Conservation (phyloP, 2,797 vertebrate genomes). For the Luscinia megarhynchos region DNA sequence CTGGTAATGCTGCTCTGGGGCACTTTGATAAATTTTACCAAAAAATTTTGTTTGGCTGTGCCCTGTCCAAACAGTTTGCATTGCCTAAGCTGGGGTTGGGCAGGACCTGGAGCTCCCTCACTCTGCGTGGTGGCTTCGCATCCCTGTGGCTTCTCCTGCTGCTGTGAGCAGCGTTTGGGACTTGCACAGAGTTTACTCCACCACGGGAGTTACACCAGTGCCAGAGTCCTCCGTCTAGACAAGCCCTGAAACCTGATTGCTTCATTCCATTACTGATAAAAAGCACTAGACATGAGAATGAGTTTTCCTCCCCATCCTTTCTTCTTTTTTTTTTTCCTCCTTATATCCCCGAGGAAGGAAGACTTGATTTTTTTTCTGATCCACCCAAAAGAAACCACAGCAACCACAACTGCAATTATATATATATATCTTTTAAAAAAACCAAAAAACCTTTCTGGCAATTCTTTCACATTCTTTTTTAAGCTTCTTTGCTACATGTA, state of each 20-base stretch:
- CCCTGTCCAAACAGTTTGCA: background rate
- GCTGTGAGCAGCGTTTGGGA: background rate
- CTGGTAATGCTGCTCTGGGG: background rate
- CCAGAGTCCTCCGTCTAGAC: constrained; percentile 53
- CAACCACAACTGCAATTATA: constrained; percentile 67
- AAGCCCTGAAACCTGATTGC: constrained; percentile 58
- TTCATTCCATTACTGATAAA: constrained; percentile 66
- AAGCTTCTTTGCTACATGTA: constrained; percentile 66
- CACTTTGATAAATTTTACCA: background rate
- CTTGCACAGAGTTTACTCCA: background rate
- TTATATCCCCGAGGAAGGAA: constrained; percentile 70
- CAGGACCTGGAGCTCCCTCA: constrained; percentile 21
- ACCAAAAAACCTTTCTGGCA: constrained; percentile 60
- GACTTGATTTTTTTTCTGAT: constrained; percentile 73
- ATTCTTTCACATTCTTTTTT: constrained; percentile 64
- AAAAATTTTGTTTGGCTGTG: background rate
- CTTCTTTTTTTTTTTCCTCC: background rate
- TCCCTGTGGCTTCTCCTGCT: background rate
- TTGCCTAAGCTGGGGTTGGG: background rate
- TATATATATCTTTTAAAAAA: constrained; percentile 66
- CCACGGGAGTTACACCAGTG: background rate
- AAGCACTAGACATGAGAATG: constrained; percentile 63
- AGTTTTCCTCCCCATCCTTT: constrained; percentile 57
- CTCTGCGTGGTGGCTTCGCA: background rate
- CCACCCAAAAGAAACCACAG: constrained; percentile 69